Base-by-base conservation (phyloP, 2,113 vertebrate genomes). In the Mystacornis crossleyi region DNA sequence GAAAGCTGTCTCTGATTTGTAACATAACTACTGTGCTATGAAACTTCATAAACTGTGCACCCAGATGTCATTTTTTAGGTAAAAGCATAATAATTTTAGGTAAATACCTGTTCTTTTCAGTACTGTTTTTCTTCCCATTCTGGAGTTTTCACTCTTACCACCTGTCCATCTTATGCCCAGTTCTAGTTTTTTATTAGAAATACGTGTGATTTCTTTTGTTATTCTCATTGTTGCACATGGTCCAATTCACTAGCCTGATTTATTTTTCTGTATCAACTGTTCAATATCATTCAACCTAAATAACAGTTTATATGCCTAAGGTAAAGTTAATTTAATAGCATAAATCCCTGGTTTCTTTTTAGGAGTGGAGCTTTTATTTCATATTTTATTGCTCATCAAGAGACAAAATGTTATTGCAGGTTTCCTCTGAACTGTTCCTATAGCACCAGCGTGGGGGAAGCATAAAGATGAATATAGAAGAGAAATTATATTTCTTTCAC, bases 1-100 rank as follows among this genome's bases (percentile, higher is more conserved):
- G 24, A 86, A 70, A 62, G 25, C 12, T 61, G 8, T 14, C 50
- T 36, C 24, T n/a, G 28, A 57, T 31, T 60, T 3, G 6, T 34
- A 45, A 29, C 1, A 3, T 38, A 62, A 82, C 18, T 0, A 0
- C 26, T 55, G 36, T n/a, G 11, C 57, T 50, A 12, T 31, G 67
- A 89, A 86, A 71, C 3, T 2, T 14, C 70, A 51, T 21, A 60
- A 69, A 43, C 7, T 2, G 0, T 62, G 31, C 33, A 81, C 12
- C 12, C 33, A 61, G 13, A 18, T 4, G 4, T 29, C 43, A 31
- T 33, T 66, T 81, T 81, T 66, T 24, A 75, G 31, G 34, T 70
- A 86, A 78, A 9, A 51, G 10, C 18, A 18, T 57, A 50, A 62
- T 36, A 29, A 58, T 77, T 65, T 70, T 42, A 57, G 40, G 20